A percentile compares a stretch with the other conserved stretches of the same genome.
These are phyloP conservation scores for Anguilla marmorata DNA, from an alignment of 2,797 vertebrate species.

Conservation along the genomic window DNA sequence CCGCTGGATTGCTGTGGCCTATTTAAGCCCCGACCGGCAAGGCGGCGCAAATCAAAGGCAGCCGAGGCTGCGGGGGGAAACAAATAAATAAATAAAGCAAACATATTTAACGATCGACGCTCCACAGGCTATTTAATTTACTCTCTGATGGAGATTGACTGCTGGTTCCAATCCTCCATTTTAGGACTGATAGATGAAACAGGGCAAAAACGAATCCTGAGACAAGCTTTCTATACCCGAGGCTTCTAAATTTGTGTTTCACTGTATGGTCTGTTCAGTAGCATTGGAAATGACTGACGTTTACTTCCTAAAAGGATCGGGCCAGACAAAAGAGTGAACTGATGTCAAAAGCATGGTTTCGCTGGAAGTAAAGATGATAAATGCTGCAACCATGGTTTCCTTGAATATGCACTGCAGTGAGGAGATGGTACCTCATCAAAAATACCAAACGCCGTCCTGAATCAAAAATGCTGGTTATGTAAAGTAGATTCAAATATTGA, in stretches of 20 bases:
- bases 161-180: background rate
- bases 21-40: conserved; percentile 66
- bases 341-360: background rate
- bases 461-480: background rate
- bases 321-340: background rate
- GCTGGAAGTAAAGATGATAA: background rate
- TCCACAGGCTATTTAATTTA: conserved; percentile 17
- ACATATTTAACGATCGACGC: background rate
- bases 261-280: background rate
- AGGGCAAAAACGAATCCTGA: background rate
- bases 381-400: background rate
- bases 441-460: background rate
- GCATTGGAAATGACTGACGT: background rate
- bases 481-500: conserved; percentile 10
- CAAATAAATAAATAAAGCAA: background rate
- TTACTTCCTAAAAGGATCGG: background rate
- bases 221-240: background rate
- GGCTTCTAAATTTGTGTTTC: background rate
- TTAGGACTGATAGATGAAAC: conserved; percentile 10
- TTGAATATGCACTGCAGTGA: background rate
- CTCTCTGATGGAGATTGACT: background rate
- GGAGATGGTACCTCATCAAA: background rate
- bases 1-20: conserved; percentile 74
- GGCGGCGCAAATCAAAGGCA: conserved; percentile 56
- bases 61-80: conserved; percentile 4